phyloP scores from a whole-genome alignment of 2,888 invertebrate species.

The Zeuzera pyrina region DNA sequence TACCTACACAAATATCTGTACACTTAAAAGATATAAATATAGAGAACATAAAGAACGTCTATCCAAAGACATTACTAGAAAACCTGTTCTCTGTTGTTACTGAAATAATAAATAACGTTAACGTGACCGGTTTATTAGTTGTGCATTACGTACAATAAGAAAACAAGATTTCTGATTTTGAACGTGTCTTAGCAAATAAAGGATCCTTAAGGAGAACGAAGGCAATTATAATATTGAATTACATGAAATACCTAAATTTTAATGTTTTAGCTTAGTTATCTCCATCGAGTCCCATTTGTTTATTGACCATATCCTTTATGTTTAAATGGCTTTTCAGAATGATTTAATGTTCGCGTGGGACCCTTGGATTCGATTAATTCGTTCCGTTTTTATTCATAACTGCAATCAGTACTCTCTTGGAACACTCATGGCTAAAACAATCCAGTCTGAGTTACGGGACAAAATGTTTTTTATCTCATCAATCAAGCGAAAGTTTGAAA shows the following conservation, averaged over 20 bases:
- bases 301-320: conserved; percentile 61
- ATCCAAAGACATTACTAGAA: too few relatives aligned
- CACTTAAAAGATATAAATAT: too few relatives aligned
- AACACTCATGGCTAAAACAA: conserved; percentile 10
- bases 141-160: conserved; percentile 13
- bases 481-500: conserved; percentile 15
- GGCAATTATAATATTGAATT: too few relatives aligned
- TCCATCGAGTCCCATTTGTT: conserved; percentile 47
- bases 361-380: conserved; percentile 31
- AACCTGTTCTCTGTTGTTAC: conserved; percentile 52
- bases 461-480: conserved; percentile 19
- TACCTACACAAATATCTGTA: too few relatives aligned
- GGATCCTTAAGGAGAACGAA: too few relatives aligned
- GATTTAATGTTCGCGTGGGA: conserved; percentile 49
- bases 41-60: too few relatives aligned
- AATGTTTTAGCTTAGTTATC: too few relatives aligned
- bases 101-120: conserved; percentile 64
- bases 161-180: conserved; percentile 42
- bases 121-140: conserved; percentile 61
- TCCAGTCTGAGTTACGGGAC: conserved; percentile 10
- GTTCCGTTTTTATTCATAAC: conserved; percentile 41
- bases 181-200: conserved; percentile 33
- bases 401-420: conserved; percentile 27
- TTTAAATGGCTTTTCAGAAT: conserved; percentile 48
- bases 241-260: too few relatives aligned